Base-by-base conservation (phyloP, 1,140 invertebrate genomes). In the Popillia japonica region DNA sequence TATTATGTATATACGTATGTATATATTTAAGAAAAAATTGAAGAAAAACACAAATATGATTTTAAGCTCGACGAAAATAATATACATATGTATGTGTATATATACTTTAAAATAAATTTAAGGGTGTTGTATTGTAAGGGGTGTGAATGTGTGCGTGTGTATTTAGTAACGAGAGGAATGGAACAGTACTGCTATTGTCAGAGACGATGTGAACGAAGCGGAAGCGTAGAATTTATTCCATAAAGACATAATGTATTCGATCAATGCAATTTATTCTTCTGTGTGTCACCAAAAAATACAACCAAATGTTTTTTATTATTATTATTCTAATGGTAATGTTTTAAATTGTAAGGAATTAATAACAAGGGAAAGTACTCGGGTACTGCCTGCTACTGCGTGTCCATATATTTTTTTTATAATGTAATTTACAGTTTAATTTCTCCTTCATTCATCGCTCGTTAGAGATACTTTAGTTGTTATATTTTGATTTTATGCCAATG, bases 251-350 rank as follows among this genome's bases (percentile, higher is more conserved):
- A 14, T 48, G 10, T 48, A 48, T 48, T 10, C 44, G 10, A 68
- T 68, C 61, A 68, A 68, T 68, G 61, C 61, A 68, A 68, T 68
- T 10, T 17, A 48, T 14, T 68, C 48, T 68, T 64, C 14, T 64
- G 61, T 64, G 61, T 20, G 61, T 68, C 61, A 68, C 61, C 61
- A 68, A 68, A 68, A 68, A 68, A 68, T 68, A 9, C 11, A 34
- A 68, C 61, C 61, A 68, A 68, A 68, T 68, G 61, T 68, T 27
- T 22, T 23, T 68, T 14, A 2, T 17, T 10, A 48, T 14, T 48
- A 48, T 34, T 34, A 34, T 34, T 34, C 27, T 34, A 34, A 34
- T 34, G 27, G 4, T 34, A 34, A 34, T 34, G 27, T 34, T 34
- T 34, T 34, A 34, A 34, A 34, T 34, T 34, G 1, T 34, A 34